Evolutionary conservation across 2,113 vertebrate species (phyloP).

Genomic region (Nymphicus hollandicus): DNA sequence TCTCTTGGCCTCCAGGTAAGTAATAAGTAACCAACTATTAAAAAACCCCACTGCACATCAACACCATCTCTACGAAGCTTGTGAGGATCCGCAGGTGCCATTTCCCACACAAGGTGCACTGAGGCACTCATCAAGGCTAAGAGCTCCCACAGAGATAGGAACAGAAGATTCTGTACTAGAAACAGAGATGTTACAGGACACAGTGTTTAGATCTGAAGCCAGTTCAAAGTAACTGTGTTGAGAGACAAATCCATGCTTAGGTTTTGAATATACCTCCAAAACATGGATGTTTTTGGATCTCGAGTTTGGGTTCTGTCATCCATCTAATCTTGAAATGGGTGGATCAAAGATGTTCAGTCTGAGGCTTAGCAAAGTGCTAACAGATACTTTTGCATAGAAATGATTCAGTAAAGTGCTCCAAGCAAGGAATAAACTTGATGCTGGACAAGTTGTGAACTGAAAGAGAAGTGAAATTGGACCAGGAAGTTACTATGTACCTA

Average conservation of each 20-base stretch:
- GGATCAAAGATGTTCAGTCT: slow-evolving; percentile 49
- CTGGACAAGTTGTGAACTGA: slow-evolving; percentile 3
- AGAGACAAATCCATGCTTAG: background rate
- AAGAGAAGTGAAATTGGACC: background rate
- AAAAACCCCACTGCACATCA: rapidly evolving
- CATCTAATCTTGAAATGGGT: slow-evolving; percentile 48
- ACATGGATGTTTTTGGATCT: slow-evolving; percentile 11
- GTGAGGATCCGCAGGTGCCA: background rate
- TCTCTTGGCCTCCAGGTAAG: background rate
- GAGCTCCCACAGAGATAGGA: background rate
- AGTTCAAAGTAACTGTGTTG: background rate
- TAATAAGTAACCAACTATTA: background rate
- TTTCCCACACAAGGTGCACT: background rate
- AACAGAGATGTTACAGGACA: background rate
- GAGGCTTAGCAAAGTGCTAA: slow-evolving; percentile 47
- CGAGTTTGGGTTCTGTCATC: slow-evolving; percentile 37
- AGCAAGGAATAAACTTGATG: slow-evolving; percentile 12
- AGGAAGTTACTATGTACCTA: background rate
- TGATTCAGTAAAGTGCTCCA: background rate
- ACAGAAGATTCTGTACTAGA: background rate
- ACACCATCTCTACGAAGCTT: background rate
- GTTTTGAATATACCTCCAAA: slow-evolving; percentile 35
- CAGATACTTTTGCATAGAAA: slow-evolving; percentile 24
- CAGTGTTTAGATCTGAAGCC: background rate
- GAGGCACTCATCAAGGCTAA: background rate